Evolutionary conservation across 2,113 vertebrate genomes (phyloP).

Genomic region (Thalassoma bifasciatum): DNA sequence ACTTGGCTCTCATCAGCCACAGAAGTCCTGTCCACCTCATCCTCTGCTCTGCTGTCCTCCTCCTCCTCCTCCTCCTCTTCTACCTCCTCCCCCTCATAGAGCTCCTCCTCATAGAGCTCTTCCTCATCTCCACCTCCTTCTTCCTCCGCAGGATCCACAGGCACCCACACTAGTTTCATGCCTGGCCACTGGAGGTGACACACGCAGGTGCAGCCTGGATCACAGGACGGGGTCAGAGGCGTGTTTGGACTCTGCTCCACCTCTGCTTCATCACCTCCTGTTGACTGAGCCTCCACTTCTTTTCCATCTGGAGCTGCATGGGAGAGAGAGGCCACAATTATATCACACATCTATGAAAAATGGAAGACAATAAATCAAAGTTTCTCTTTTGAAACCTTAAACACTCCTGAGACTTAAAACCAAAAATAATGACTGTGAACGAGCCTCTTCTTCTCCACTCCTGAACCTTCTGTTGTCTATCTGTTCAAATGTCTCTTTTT

Average conservation of each 20-base stretch:
- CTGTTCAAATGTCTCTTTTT: too few species aligned
- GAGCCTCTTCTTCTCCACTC: too few species aligned
- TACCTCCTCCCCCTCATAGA: slow-evolving; percentile 21
- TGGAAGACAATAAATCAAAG: too few species aligned
- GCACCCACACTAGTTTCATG: slow-evolving; percentile 89
- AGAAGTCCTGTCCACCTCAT: slow-evolving; percentile 29
- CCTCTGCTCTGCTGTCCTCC: background rate
- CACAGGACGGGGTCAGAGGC: slow-evolving; percentile 60
- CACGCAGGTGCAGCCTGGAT: slow-evolving; percentile 82
- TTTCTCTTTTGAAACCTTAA: too few species aligned
- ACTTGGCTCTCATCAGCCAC: background rate
- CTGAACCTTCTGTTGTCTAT: too few species aligned
- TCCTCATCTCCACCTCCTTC: slow-evolving; percentile 29
- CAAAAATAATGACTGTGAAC: too few species aligned
- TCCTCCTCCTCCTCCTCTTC: slow-evolving; percentile 1
- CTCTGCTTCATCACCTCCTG: slow-evolving; percentile 47
- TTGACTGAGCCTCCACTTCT: slow-evolving; percentile 67
- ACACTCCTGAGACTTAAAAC: too few species aligned
- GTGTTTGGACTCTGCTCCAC: slow-evolving; percentile 28
- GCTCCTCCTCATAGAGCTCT: slow-evolving; percentile 2
- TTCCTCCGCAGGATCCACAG: slow-evolving; percentile 41
- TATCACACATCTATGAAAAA: too few species aligned
- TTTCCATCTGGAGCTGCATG: slow-evolving; percentile 80
- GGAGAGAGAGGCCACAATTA: background rate
- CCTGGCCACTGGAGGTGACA: slow-evolving; percentile 87